Evolutionary conservation across 2,113 vertebrate species (phyloP), one percentile per base, ranked within the genome.

Genomic region (Brienomyrus brachyistius): DNA sequence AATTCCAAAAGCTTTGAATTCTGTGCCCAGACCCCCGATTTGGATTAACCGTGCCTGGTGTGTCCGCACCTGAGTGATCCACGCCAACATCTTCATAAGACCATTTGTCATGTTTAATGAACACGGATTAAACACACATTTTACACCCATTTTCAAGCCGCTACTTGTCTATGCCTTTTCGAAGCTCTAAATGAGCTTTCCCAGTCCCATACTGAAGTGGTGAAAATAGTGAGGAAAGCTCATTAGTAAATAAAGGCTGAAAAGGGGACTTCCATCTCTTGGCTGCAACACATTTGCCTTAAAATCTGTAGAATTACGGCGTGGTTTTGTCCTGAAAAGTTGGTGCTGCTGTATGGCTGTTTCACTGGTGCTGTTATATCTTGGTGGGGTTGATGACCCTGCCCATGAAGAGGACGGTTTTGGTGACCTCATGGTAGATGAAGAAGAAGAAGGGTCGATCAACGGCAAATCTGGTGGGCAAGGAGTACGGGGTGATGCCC

Each of bases 371-470:
- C 84, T 35, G 27, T 54, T 94, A 95, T 4, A 89, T 90, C 89
- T 93, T 91, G 52, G 95, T 96, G 91, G 98, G 98, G 91, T 98
- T 94, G 86, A 96, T 96, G 54, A 98, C 96, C 89, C 98, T 97
- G 56, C 98, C 98, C 95, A 98, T 96, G 92, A 99, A 99, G 9
- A 98, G 91, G 90, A 99, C 92, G 56, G 94, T 94, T 91, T 95
- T 96, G 43, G 96, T 97, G 66, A 88, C 94, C 92, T 98, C 97
- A 54, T 98, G 97, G 89, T 97, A 98, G 91, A 98, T 97, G 92
- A 98, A 96, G 90, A 98, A 98, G 88, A 98, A 96, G 91, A 98
- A 98, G 0, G 98, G 98, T 56, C 94, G 94, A 92, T 98, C 92
- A 66, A 97, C 93, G 31, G 77, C 94, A 92, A 98, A 94, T 77